Evolutionary conservation across 92 coral and sea anemone species (phyloP).

Genomic region (Bergia sp.): DNA sequence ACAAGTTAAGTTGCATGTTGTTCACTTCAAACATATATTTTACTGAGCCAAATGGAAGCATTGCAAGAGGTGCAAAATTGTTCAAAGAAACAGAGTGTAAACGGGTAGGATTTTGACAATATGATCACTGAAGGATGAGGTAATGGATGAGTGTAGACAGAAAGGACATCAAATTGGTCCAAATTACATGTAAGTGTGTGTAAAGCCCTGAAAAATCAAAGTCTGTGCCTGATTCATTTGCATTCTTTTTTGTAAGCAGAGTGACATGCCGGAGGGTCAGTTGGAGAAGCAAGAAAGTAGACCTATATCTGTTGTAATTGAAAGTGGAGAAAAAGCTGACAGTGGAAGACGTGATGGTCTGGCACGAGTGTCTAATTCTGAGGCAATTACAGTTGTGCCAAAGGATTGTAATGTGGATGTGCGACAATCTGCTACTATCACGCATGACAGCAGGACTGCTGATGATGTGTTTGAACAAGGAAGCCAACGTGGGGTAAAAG

Average conservation of each 20-base stretch:
- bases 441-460: background rate
- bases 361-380: background rate
- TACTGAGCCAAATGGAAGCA: too few relatives aligned
- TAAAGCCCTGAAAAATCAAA: background rate
- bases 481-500: background rate
- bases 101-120: too few relatives aligned
- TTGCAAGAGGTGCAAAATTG: too few relatives aligned
- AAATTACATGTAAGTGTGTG: background rate
- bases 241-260: background rate
- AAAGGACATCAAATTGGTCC: background rate
- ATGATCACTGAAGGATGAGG: too few relatives aligned
- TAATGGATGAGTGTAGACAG: too few relatives aligned
- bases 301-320: background rate
- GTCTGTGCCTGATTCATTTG: background rate
- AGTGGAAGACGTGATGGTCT: background rate
- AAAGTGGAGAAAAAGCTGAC: background rate
- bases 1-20: too few relatives aligned
- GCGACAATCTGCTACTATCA: background rate
- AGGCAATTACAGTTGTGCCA: background rate
- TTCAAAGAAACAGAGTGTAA: too few relatives aligned
- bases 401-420: background rate
- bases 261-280: background rate
- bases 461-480: slow-evolving; percentile 5
- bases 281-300: slow-evolving; percentile 12
- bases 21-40: too few relatives aligned